Evolutionary conservation across 1,140 invertebrate species (phyloP).

Genomic region (Triops cancriformis): DNA sequence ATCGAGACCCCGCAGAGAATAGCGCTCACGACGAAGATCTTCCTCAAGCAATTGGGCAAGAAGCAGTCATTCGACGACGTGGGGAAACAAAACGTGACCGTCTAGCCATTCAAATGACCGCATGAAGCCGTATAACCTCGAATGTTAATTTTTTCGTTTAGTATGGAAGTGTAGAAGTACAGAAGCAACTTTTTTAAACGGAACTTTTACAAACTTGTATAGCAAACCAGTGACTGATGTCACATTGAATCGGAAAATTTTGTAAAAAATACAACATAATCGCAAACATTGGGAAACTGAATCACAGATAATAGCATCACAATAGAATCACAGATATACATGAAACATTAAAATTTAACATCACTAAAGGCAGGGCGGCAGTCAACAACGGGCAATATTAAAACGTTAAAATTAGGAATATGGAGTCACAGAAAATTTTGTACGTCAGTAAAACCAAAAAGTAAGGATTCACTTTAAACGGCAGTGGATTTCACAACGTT

Average conservation of each 20-base stretch:
- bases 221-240: background rate
- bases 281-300: background rate
- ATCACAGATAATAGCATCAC: background rate
- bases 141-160: background rate
- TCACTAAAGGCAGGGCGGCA: background rate
- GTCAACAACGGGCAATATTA: background rate
- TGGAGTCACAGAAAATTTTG: background rate
- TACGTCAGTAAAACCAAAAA: background rate
- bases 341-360: background rate
- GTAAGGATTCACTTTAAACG: background rate
- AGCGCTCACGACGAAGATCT: background rate
- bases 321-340: no score
- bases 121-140: background rate
- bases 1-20: background rate
- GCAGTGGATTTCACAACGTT: background rate
- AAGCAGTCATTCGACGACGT: background rate
- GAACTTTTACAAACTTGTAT: background rate
- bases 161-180: no score
- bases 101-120: background rate
- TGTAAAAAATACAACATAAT: background rate
- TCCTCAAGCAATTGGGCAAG: background rate
- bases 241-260: background rate
- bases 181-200: background rate
- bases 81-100: background rate
- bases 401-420: no score